These are phyloP conservation scores for Antheraea mylitta DNA, from an alignment of 1,140 invertebrate genomes.

Conservation along the genomic window DNA sequence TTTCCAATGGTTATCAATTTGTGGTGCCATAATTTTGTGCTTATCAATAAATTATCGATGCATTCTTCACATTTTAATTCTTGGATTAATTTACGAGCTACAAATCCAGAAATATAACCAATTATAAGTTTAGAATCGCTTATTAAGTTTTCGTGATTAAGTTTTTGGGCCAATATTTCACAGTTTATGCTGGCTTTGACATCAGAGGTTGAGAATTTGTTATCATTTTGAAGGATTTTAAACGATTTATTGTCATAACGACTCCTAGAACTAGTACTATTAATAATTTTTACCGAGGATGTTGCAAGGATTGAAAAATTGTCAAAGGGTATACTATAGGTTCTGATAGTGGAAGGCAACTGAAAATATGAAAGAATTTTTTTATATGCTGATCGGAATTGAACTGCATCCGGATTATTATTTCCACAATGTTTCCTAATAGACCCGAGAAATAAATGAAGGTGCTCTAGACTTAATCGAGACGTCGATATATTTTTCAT, in stretches of 20 bases:
- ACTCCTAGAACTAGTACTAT: background rate
- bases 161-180: conserved; percentile 13
- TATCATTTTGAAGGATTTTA: conserved; percentile 15
- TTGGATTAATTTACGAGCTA: conserved; percentile 19
- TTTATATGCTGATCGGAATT: conserved; percentile 15
- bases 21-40: conserved; percentile 19
- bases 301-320: conserved; percentile 25
- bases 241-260: conserved; percentile 6
- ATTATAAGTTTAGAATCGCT: conserved; percentile 14
- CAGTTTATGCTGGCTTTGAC: background rate
- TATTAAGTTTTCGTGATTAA: conserved; percentile 11
- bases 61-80: conserved; percentile 26
- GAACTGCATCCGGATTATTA: conserved; percentile 31
- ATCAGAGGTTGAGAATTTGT: conserved; percentile 1
- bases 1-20: conserved; percentile 27
- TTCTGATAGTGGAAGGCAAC: conserved; percentile 21
- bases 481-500: conserved; percentile 25
- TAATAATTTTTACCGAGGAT: conserved; percentile 18
- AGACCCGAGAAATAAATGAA: conserved; percentile 30
- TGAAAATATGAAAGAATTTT: conserved; percentile 25
- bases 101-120: conserved; percentile 21
- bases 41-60: conserved; percentile 14
- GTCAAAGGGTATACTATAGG: conserved; percentile 33
- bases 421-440: conserved; percentile 15
- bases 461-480: conserved; percentile 27